Evolutionary conservation across 1,140 invertebrate species (phyloP), one percentile per base, ranked within the genome.

Genomic region (Magallana gigas): DNA sequence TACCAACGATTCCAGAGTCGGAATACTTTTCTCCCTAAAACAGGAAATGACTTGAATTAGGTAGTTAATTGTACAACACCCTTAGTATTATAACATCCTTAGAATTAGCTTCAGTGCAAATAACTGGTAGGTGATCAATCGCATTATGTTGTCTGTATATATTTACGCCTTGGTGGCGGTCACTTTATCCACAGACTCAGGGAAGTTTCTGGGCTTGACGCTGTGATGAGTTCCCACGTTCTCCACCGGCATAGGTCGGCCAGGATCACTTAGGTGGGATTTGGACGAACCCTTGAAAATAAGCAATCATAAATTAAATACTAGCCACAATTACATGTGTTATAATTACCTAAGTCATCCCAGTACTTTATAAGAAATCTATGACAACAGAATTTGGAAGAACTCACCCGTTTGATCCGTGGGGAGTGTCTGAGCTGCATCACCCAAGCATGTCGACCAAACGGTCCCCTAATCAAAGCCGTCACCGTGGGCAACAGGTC

Each of bases 401-500:
- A 48, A 86, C 62, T 89, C 88, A 94, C 93, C 90, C 97, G 97
- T 92, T 97, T 97, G 68, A 59, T 60, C 87, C 93, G 90, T 4
- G 93, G 92, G 83, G 91, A 92, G 85, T 93, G 93, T 81, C 97
- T 96, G 4, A 98, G 97, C 85, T 98, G 97, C 96, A 99, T 96
- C 0, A 97, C 98, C 98, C 98, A 99, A 8, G 97, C 98, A 95
- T 98, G 97, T 23, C 98, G 96, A 0, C 98, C 98, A 95, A 98
- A 99, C 0, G 98, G 97, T 48, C 98, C 97, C 36, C 98, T 96
- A 82, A 99, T 97, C 56, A 99, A 95, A 36, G 98, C 96, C 91
- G 96, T 96, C 18, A 96, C 95, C 48, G 96, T 96, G 16, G 96
- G 96, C 86, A 96, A 95, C n/a, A 92, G 92, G 89, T 92, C 93